Conservation (phyloP, 2,797 vertebrate genomes). For the Todus mexicanus region DNA sequence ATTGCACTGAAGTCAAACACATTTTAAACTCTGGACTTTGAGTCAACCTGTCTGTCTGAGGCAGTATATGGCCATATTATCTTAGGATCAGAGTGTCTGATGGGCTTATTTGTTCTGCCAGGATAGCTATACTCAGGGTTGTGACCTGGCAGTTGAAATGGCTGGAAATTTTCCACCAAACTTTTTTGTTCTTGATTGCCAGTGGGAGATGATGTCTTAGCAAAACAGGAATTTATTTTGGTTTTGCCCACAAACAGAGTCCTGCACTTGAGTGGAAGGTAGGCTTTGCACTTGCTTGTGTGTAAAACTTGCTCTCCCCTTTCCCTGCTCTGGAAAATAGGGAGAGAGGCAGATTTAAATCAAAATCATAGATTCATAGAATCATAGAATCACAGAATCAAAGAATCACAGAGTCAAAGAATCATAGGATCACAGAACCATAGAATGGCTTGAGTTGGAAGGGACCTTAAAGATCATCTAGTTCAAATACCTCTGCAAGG, state of each 20-base stretch:
- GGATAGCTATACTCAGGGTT: not conserved
- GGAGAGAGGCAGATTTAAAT: accelerated
- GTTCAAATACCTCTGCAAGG: not conserved
- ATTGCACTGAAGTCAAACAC: conserved; percentile 16
- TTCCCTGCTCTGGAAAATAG: not conserved
- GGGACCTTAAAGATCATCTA: not conserved
- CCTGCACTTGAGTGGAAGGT: not conserved
- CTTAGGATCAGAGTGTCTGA: not conserved
- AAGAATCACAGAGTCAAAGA: no score
- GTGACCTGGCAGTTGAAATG: not conserved
- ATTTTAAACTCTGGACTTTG: not conserved
- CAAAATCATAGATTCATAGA: not conserved
- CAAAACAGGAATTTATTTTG: not conserved
- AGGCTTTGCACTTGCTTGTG: not conserved
- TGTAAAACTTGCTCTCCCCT: not conserved
- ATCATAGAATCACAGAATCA: no score
- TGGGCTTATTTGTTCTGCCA: not conserved
- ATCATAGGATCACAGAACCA: no score
- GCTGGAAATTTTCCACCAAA: not conserved
- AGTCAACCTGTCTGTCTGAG: conserved; percentile 6
- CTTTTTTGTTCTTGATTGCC: not conserved
- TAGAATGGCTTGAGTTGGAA: not conserved
- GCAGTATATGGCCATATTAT: not conserved
- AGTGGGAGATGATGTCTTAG: not conserved
- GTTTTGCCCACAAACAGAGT: not conserved